phyloP scores from a whole-genome alignment of 2,113 vertebrate genomes.

The Bolborhynchus lineola region DNA sequence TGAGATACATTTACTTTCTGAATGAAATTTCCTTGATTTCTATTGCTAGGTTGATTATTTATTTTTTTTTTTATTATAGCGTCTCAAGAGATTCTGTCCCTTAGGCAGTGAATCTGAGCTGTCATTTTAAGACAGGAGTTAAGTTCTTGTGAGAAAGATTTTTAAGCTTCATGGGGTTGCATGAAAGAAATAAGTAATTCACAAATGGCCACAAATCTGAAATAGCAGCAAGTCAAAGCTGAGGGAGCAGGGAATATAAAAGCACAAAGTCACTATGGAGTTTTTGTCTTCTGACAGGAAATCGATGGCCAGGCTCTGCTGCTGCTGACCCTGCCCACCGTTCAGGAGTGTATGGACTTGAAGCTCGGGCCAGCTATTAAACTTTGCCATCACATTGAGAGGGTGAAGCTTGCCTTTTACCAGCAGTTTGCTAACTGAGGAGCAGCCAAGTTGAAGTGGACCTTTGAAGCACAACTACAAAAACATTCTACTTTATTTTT shows the following conservation, averaged over 20 bases:
- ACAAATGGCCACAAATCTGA: neutral
- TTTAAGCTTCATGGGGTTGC: neutral
- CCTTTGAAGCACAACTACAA: conserved; percentile 76
- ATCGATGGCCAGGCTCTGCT: conserved; percentile 97
- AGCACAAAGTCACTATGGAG: neutral
- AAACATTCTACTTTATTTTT: conserved; percentile 45
- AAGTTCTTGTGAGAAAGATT: neutral
- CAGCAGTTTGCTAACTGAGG: conserved; percentile 94
- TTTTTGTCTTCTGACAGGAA: conserved; percentile 81
- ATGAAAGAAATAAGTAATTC: neutral
- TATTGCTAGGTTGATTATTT: neutral
- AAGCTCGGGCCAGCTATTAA: conserved; percentile 97
- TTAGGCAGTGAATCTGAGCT: neutral
- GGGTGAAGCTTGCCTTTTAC: conserved; percentile 98
- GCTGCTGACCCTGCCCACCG: conserved; percentile 93
- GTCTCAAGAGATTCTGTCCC: neutral
- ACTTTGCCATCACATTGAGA: conserved; percentile 97
- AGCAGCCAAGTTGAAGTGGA: conserved; percentile 57
- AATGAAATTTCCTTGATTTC: neutral
- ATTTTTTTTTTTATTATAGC: neutral
- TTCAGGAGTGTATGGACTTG: conserved; percentile 99
- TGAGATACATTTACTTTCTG: neutral
- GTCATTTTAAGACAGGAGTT: neutral
- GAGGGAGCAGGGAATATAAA: neutral
- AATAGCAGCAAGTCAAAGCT: neutral